phyloP scores from a whole-genome alignment of 1,140 invertebrate genomes.

The Hyles euphorbiae region DNA sequence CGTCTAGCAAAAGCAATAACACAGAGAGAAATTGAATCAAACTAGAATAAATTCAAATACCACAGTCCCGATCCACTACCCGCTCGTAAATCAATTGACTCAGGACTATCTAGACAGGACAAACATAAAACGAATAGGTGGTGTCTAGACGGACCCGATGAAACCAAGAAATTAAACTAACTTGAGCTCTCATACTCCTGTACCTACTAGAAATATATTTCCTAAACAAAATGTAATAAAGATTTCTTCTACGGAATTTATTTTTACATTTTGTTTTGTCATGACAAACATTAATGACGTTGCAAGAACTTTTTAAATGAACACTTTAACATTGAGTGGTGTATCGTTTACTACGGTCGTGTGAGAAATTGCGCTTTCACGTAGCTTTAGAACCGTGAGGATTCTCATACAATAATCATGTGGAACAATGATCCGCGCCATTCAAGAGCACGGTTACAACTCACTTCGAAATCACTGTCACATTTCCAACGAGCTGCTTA shows the following conservation, averaged over 20 bases:
- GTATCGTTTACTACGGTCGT: conserved; percentile 27
- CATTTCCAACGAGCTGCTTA: too few relatives aligned
- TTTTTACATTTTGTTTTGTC: background rate
- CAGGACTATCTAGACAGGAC: conserved; percentile 2
- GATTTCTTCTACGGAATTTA: too few relatives aligned
- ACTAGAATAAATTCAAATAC: too few relatives aligned
- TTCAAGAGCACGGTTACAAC: conserved; percentile 36
- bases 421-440: conserved; percentile 44
- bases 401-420: conserved; percentile 44
- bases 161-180: background rate
- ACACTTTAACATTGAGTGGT: conserved; percentile 32
- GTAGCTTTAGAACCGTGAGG: conserved; percentile 26
- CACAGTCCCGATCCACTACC: too few relatives aligned
- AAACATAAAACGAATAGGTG: conserved; percentile 6
- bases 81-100: background rate
- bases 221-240: too few relatives aligned
- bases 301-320: conserved; percentile 18
- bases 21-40: too few relatives aligned
- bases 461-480: conserved; percentile 19
- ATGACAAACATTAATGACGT: conserved; percentile 1
- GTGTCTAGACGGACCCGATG: conserved; percentile 8
- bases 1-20: too few relatives aligned
- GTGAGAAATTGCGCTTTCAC: conserved; percentile 60
- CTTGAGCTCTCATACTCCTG: background rate
- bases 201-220: background rate